These are phyloP conservation scores for Ennomos fuscantarius DNA, from an alignment of 2,888 invertebrate genomes.

Conservation along the genomic window DNA sequence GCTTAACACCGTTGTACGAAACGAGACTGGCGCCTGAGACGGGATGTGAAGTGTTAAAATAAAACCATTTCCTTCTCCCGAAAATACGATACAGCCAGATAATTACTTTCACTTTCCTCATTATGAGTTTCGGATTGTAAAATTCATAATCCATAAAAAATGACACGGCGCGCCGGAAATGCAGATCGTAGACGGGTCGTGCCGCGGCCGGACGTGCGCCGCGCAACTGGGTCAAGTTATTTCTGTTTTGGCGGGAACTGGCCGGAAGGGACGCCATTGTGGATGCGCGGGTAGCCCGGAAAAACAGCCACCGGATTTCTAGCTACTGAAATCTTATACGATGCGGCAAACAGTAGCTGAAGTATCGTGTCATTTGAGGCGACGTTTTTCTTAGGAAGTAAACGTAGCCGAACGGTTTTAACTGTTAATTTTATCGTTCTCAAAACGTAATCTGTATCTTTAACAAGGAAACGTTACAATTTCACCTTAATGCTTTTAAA, in stretches of 20 bases:
- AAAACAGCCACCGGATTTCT: constrained; percentile 81
- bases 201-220: constrained; percentile 72
- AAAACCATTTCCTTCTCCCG: constrained; percentile 39
- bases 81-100: constrained; percentile 42
- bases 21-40: constrained; percentile 34
- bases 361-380: constrained; percentile 58
- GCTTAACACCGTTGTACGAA: constrained; percentile 14
- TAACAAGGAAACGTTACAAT: constrained; percentile 59
- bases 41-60: constrained; percentile 39
- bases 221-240: constrained; percentile 83
- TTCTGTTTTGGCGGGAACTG: constrained; percentile 85
- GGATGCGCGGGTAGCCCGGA: constrained; percentile 82
- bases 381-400: constrained; percentile 67
- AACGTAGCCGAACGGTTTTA: constrained; percentile 59
- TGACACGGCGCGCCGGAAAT: constrained; percentile 81
- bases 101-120: constrained; percentile 54
- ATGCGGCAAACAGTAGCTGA: constrained; percentile 59
- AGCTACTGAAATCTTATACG: constrained; percentile 80
- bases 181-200: constrained; percentile 73
- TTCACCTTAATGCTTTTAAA: constrained; percentile 52
- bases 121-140: constrained; percentile 54
- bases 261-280: constrained; percentile 84
- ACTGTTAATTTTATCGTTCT: constrained; percentile 59
- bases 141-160: constrained; percentile 79
- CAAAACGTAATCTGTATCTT: constrained; percentile 55